A percentile compares a stretch with the other conserved stretches of the same genome.
These are phyloP conservation scores for Hydriomena furcata DNA, from an alignment of 2,888 invertebrate genomes.

Conservation along the genomic window DNA sequence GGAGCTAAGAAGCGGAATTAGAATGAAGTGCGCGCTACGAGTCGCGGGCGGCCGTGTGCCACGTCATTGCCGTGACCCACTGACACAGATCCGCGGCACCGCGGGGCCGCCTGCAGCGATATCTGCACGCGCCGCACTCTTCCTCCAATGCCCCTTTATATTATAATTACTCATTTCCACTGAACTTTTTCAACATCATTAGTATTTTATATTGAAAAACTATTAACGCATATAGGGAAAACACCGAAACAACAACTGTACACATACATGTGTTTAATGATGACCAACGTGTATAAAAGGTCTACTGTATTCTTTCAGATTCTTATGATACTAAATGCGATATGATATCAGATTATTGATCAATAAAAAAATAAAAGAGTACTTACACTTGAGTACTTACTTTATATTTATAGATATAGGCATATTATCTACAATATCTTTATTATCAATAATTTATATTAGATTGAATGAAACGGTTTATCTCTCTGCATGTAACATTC, in stretches of 20 bases:
- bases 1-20: slow-evolving; percentile 77
- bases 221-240: background rate
- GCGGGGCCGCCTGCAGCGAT: slow-evolving; percentile 82
- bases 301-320: background rate
- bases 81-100: slow-evolving; percentile 86
- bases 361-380: background rate
- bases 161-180: slow-evolving; percentile 29
- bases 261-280: background rate
- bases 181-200: slow-evolving; percentile 19
- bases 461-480: no score
- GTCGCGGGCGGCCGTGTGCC: slow-evolving; percentile 75
- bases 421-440: no score
- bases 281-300: background rate
- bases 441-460: no score
- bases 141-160: slow-evolving; percentile 64
- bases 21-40: slow-evolving; percentile 73
- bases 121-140: slow-evolving; percentile 76
- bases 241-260: background rate
- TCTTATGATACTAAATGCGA: slow-evolving; percentile 1
- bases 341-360: background rate
- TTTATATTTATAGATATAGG: no score
- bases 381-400: no score
- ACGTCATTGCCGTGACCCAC: slow-evolving; percentile 88
- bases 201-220: slow-evolving; percentile 6
- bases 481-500: no score